Base-by-base conservation (phyloP, 2,797 vertebrate genomes). In the Manis crassicaudata region DNA sequence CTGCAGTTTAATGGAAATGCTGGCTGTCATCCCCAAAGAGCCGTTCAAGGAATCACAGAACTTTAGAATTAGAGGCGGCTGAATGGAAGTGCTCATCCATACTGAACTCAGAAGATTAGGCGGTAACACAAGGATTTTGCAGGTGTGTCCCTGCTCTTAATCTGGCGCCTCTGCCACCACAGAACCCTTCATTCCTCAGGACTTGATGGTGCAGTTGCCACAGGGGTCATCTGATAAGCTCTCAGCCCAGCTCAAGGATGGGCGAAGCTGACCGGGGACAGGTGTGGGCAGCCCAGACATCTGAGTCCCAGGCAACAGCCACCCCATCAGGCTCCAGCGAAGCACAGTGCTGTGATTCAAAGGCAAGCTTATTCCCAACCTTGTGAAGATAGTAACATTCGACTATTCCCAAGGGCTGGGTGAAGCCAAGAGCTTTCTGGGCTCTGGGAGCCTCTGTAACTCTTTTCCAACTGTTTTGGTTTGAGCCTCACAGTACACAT, bases 1-100 rank as follows among this genome's bases (percentile, higher is more conserved):
- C 10, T 83, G 77, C 77, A 58, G 76, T 76, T 92, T 92, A 92
- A 93, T 94, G 93, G 96, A 81, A 95, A 94, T 2, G 40, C 80
- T 97, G 96, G 91, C 94, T 88, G 73, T 79, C 54, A 54, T 58
- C 81, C 96, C 93, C 83, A 85, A 91, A 96, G 84, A 37, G 81
- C 92, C 72, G 93, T 93, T 82, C 88, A 96, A 95, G 95, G 96
- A 83, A 95, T 94, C 70, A 50, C 75, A 63, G 63, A 80, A 87
- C 65, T 63, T 88, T 27, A 73, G 90, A 70, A 90, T 70, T 50
- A 79, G 83, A 83, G 79, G 85, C 50, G 60, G n/a, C 52, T 81
- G 68, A 95, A 88, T 85, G 60, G 54, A 96, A 17, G 52, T 87
- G 88, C 67, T 96, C 63, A 46, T 81, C 62, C 65, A 32, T 21